phyloP scores from a whole-genome alignment of 2,888 invertebrate species.

The Sussaba pulchella region DNA sequence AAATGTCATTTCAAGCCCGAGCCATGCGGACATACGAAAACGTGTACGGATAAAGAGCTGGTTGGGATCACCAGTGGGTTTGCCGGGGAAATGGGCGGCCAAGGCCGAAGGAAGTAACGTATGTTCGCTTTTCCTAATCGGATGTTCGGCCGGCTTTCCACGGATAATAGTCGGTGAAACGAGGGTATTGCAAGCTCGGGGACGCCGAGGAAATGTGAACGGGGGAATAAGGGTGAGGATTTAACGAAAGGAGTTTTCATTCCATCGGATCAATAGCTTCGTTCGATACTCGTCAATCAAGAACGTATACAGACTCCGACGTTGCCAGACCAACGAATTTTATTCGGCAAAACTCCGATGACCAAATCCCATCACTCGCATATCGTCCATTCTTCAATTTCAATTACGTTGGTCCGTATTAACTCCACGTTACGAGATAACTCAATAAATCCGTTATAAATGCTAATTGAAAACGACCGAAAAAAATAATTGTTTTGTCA shows the following conservation, averaged over 20 bases:
- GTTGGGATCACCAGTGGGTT: conserved; percentile 42
- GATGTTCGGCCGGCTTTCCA: conserved; percentile 80
- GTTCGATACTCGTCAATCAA: conserved; percentile 71
- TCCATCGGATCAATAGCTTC: conserved; percentile 78
- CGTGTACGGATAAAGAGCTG: conserved; percentile 40
- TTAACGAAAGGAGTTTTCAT: conserved; percentile 61
- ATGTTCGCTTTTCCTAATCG: conserved; percentile 81
- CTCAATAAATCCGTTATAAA: too few species aligned
- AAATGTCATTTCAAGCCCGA: conserved; percentile 59
- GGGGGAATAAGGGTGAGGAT: conserved; percentile 44
- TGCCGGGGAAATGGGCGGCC: conserved; percentile 60
- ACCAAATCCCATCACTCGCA: conserved; percentile 37
- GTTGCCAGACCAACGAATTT: conserved; percentile 39
- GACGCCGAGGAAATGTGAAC: conserved; percentile 62
- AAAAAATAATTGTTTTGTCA: too few species aligned
- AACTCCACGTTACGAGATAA: too few species aligned
- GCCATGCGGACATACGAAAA: conserved; percentile 39
- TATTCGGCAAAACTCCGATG: conserved; percentile 37
- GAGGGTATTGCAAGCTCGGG: conserved; percentile 74
- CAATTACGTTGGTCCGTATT: conserved; percentile 44
- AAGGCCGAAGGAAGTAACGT: conserved; percentile 78
- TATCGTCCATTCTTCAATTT: conserved; percentile 23
- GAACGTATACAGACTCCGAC: conserved; percentile 40
- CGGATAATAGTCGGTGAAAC: conserved; percentile 77
- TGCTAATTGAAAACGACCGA: too few species aligned